These are phyloP conservation scores for Blennius ocellaris DNA, from an alignment of 2,113 vertebrate species.

Conservation along the genomic window DNA sequence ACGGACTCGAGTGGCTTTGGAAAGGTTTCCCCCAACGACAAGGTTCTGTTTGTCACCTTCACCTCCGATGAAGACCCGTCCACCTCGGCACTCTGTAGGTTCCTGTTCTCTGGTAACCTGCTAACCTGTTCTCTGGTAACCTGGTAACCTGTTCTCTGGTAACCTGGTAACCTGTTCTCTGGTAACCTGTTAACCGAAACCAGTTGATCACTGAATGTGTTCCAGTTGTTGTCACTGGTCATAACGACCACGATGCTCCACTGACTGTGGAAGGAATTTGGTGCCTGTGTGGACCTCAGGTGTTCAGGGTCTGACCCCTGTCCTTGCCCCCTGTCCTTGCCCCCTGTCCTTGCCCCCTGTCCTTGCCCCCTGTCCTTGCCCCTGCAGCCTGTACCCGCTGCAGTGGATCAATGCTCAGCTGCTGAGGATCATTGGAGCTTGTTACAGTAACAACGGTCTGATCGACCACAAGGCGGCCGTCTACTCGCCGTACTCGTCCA, in stretches of 20 bases:
- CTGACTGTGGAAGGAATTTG: neutral
- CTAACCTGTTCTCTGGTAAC: no score
- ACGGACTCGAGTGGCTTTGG: slow-evolving; percentile 50
- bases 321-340: no score
- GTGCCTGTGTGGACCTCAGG: no score
- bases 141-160: no score
- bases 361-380: no score
- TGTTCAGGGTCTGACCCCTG: no score
- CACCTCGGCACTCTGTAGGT: slow-evolving; percentile 89
- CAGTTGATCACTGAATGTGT: no score
- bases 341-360: no score
- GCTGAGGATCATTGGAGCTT: slow-evolving; percentile 84
- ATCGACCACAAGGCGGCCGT: slow-evolving; percentile 74
- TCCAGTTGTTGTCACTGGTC: neutral
- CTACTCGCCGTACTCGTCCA: slow-evolving; percentile 88
- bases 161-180: no score
- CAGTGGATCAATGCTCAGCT: slow-evolving; percentile 84
- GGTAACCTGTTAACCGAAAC: no score
- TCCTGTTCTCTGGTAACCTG: no score
- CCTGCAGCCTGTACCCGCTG: slow-evolving; percentile 86
- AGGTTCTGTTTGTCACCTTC: slow-evolving; percentile 90
- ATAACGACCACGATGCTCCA: no score
- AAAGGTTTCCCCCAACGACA: slow-evolving; percentile 58
- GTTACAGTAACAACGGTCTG: slow-evolving; percentile 82
- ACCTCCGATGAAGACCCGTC: slow-evolving; percentile 81